Base-by-base conservation (phyloP, 2,888 invertebrate species). In the Timema cristinae region DNA sequence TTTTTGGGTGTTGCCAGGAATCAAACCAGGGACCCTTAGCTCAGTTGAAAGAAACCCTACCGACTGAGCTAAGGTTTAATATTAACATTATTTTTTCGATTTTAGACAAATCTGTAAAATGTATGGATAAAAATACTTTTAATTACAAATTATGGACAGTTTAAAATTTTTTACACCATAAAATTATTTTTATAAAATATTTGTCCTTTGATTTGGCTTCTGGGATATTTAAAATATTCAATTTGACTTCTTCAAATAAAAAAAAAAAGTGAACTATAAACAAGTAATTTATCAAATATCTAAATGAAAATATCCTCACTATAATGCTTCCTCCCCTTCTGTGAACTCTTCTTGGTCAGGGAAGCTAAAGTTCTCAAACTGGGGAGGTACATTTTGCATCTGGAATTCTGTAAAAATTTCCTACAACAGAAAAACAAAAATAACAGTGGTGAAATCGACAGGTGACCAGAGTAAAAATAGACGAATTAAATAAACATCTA, bases 321-420 rank as follows among this genome's bases (percentile, higher is more conserved):
- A 84, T 75, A 86, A 79, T 63, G 82, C 81, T 76, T 85, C 85
- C 75, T 89, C 87, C 10, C 85, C 86, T 77, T 87, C 88, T 75
- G 85, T 86, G 77, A 88, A 89, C 75, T 89, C 87, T 75, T 88
- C 87, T 78, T 89, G 88, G 78, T 89, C 88, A 77, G 85, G 85
- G 79, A 86, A 88, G 70, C 87, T 88, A 79, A 87, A 89, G 75
- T 85, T 85, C 77, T 88, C 87, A 75, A 87, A 87, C 76, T 85
- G 85, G 73, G 87, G 84, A 49, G 86, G 85, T 82, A 88, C 84
- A 80, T 87, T 85, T 81, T 88, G 88, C 78, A 85, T 85, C 82
- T 89, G 87, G 81, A 87, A 89, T 78, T 87, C 86, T 77, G 84
- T 82, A 81, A 84, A 88, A 32, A 32, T 32, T 78, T 84, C 72